Percentiles rank a stretch among this genome's conserved stretches.
Evolutionary conservation across 2,113 vertebrate species (phyloP).

Genomic region (Paralichthys olivaceus): DNA sequence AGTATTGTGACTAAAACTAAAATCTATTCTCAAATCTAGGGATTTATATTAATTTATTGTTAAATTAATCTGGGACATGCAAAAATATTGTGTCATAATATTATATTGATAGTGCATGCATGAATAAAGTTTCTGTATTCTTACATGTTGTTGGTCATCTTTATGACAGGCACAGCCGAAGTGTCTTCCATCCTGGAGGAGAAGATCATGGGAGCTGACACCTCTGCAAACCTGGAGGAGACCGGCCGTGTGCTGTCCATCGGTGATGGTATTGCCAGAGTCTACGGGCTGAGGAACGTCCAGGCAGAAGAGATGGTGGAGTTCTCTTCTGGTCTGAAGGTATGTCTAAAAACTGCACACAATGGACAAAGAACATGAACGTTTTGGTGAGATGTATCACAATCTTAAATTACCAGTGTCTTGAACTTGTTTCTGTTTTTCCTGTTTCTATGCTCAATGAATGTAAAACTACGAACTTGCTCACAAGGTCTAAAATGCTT

Average conservation of each 20-base stretch:
- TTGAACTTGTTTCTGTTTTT: background rate
- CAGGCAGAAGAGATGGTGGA: conserved; percentile 99
- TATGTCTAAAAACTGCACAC: conserved; percentile 50
- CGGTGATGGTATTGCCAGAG: conserved; percentile 97
- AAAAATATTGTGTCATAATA: background rate
- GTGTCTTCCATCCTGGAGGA: conserved; percentile 98
- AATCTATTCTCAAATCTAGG: too few relatives aligned
- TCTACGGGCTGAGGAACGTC: conserved; percentile 95
- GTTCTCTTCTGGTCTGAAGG: conserved; percentile 98
- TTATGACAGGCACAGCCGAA: conserved; percentile 89
- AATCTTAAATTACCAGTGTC: background rate
- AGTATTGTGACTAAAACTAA: too few relatives aligned
- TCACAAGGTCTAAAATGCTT: background rate
- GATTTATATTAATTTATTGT: too few relatives aligned
- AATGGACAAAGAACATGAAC: too few relatives aligned
- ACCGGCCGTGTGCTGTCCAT: conserved; percentile 97
- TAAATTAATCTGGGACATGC: too few relatives aligned
- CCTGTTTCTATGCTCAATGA: background rate
- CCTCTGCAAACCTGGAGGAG: conserved; percentile 92
- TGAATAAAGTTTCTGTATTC: background rate
- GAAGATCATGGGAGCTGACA: conserved; percentile 94
- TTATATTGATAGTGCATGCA: background rate
- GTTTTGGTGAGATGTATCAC: background rate
- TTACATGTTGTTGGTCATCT: background rate
- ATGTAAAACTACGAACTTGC: background rate